Base-by-base conservation (phyloP, 2,888 invertebrate species). In the Drosophila meridionalis region DNA sequence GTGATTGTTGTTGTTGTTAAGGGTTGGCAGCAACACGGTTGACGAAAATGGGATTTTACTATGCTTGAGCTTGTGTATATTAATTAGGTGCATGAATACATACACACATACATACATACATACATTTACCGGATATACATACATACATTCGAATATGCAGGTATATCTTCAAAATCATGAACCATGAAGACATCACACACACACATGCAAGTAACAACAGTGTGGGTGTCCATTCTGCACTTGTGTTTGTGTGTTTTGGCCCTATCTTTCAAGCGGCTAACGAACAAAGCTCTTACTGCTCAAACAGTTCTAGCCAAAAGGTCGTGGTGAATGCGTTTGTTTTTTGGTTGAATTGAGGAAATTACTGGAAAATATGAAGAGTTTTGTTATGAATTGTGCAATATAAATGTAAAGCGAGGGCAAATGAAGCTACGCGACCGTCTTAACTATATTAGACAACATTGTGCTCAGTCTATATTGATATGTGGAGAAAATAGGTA, bases 341-440 rank as follows among this genome's bases (percentile, higher is more conserved):
- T 52, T 45, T 36, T 43, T 14, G 9, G 56, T 45, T 12, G 38
- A 63, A 63, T 65, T 48, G 60, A 67, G 20, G 45, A 30, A 45
- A 28, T 40, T 55, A n/a, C 14, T 14, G 6, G 4, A 30, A 47
- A 14, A 20, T 55, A 62, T 47, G 9, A 28, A 67, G 4, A 32
- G 8, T 14, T 28, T 28, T 42, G 9, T 5, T 53, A 28, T 30
- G 38, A 7, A 38, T 45, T 34, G 42, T 52, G 42, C 2, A 28
- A 34, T 40, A 57, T 32, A 9, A 50, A 43, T 32, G n/a, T 14
- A 56, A 66, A 28, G 36, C 50, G n/a, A 43, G 56, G 50, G 42
- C 55, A 66, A 81, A 90, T 90, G 89, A 90, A 85, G 73, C 72
- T 89, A 40, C 73, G 73, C n/a, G 75, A 75, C n/a, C 66, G 78